Conservation (phyloP, 35 echinoderm and acorn worm species). For the Hemicentrotus pulcherrimus region DNA sequence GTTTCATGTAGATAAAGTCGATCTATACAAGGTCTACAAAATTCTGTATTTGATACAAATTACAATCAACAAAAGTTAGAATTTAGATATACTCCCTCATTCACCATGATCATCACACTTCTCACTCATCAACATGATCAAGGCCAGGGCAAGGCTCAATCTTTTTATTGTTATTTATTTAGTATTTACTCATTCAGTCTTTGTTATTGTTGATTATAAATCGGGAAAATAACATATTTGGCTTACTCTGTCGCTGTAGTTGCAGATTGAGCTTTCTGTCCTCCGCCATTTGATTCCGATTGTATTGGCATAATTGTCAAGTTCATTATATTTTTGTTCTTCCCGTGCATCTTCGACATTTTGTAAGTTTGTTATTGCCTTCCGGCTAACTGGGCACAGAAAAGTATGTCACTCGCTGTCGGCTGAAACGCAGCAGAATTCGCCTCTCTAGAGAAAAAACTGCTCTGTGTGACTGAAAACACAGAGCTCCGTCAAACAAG, state of each 20-base stretch:
- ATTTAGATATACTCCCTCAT: no score
- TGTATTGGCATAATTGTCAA: conserved; percentile 33
- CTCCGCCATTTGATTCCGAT: conserved; percentile 36
- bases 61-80: no score
- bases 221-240: not conserved
- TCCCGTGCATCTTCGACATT: conserved; percentile 15
- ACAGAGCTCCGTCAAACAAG: not conserved
- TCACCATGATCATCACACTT: no score
- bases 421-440: not conserved
- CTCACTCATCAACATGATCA: no score
- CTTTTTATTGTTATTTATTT: no score
- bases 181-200: no score
- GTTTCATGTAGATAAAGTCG: no score
- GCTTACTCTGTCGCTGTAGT: conserved; percentile 32
- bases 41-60: no score
- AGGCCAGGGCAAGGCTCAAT: no score
- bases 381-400: not conserved
- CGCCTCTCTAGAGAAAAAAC: not conserved
- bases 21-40: no score
- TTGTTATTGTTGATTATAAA: no score
- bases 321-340: conserved; percentile 32
- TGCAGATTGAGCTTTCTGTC: not conserved
- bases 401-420: not conserved
- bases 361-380: not conserved
- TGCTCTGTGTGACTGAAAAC: not conserved